Evolutionary conservation across 2,888 invertebrate genomes (phyloP).

Genomic region (Dryococelus australis): DNA sequence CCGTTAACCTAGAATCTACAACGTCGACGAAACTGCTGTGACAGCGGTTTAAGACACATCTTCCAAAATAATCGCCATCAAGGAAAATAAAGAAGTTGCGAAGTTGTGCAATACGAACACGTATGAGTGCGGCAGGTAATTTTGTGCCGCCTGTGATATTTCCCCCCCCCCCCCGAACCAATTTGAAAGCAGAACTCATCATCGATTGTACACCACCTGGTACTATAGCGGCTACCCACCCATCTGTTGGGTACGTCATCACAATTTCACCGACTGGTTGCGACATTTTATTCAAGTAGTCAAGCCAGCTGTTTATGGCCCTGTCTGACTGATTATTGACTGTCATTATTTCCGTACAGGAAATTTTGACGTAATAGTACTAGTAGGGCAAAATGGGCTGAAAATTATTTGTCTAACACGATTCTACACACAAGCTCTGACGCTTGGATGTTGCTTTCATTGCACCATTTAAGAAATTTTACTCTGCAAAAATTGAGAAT

Average conservation of each 20-base stretch:
- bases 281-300: constrained; percentile 24
- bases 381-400: constrained; percentile 42
- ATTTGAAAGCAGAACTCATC: constrained; percentile 33
- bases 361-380: constrained; percentile 38
- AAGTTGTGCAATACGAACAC: constrained; percentile 25
- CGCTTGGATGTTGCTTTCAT: constrained; percentile 47
- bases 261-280: constrained; percentile 35
- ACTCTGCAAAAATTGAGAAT: constrained; percentile 33
- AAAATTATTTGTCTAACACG: constrained; percentile 43
- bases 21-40: constrained; percentile 36
- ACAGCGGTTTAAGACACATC: constrained; percentile 23
- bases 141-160: constrained; percentile 32
- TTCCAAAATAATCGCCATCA: constrained; percentile 29
- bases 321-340: constrained; percentile 35
- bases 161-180: constrained; percentile 31
- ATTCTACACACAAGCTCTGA: constrained; percentile 43
- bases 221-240: constrained; percentile 33
- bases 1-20: constrained; percentile 28
- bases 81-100: constrained; percentile 30
- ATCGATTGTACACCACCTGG: constrained; percentile 35
- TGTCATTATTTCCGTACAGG: constrained; percentile 32
- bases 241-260: constrained; percentile 34
- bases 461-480: constrained; percentile 41
- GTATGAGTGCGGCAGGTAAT: constrained; percentile 32
- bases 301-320: constrained; percentile 28